phyloP scores from a whole-genome alignment of 2,797 vertebrate species.

The Dromococcyx pavoninus region DNA sequence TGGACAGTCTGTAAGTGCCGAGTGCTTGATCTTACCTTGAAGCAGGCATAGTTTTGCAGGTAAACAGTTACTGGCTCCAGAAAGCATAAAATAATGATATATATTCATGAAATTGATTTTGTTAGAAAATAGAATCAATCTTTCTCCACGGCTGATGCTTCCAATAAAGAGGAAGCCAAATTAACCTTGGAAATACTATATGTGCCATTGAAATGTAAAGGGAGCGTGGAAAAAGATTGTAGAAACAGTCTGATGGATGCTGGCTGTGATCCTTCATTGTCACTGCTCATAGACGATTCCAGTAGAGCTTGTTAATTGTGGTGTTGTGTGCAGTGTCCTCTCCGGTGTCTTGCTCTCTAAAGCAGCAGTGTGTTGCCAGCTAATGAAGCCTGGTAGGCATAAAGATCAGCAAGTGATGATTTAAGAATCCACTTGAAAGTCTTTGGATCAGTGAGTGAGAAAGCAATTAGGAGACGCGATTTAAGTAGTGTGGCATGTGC shows the following conservation, averaged over 20 bases:
- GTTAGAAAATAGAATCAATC: not conserved
- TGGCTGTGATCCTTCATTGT: constrained; percentile 4
- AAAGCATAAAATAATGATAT: not conserved
- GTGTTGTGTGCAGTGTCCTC: not conserved
- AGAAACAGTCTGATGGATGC: not conserved
- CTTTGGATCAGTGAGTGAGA: constrained; percentile 30
- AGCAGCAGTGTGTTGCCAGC: not conserved
- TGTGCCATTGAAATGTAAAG: not conserved
- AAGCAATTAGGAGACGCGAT: not conserved
- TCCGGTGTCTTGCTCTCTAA: not conserved
- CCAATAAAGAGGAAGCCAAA: not conserved
- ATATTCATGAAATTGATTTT: not conserved
- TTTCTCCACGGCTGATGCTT: not conserved
- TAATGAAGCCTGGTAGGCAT: constrained; percentile 20
- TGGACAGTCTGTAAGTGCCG: not conserved
- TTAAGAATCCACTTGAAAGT: constrained; percentile 35
- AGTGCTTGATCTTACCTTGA: not conserved
- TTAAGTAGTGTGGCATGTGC: not conserved
- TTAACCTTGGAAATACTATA: not conserved
- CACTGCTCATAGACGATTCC: not conserved
- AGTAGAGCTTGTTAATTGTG: not conserved
- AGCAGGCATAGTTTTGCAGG: not conserved
- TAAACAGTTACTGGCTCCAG: not conserved
- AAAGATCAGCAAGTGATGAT: constrained; percentile 30
- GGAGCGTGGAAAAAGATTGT: not conserved